A percentile compares a stretch with the other conserved stretches of the same genome.
Evolutionary conservation across 2,797 vertebrate species (phyloP).

Genomic region (Okamejei kenojei): DNA sequence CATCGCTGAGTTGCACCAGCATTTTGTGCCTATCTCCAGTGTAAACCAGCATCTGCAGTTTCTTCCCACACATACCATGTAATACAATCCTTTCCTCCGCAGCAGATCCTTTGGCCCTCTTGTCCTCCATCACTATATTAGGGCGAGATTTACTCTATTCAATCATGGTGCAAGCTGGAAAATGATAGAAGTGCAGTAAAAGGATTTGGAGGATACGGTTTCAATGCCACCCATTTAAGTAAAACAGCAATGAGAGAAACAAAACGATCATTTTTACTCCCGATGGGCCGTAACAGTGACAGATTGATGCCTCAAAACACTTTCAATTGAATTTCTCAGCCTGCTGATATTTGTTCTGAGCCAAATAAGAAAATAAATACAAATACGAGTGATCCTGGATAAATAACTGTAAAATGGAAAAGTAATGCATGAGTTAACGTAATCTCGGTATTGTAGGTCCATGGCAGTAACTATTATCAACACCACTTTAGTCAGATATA

Average conservation of each 20-base stretch:
- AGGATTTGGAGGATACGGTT: too few relatives aligned
- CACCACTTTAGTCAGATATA: background rate
- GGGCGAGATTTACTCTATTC: background rate
- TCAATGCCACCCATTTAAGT: background rate
- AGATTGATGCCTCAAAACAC: background rate
- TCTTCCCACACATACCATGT: too few relatives aligned
- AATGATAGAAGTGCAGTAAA: too few relatives aligned
- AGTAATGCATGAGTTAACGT: background rate
- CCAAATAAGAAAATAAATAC: background rate
- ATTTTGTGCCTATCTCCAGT: too few relatives aligned
- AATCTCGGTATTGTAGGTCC: background rate
- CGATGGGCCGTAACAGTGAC: background rate
- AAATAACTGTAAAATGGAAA: background rate
- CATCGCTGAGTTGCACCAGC: too few relatives aligned
- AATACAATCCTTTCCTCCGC: background rate
- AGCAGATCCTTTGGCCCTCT: background rate
- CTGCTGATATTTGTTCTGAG: background rate
- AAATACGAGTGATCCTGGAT: too few relatives aligned
- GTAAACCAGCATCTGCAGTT: too few relatives aligned
- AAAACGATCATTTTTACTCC: background rate
- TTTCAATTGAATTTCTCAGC: background rate
- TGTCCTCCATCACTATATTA: background rate
- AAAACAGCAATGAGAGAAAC: too few relatives aligned
- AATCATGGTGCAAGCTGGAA: background rate
- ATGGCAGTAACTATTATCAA: background rate